A percentile compares a stretch with the other conserved stretches of the same genome.
These are phyloP conservation scores for Cercocebus atys DNA, from an alignment of 2,113 vertebrate genomes.

Conservation along the genomic window DNA sequence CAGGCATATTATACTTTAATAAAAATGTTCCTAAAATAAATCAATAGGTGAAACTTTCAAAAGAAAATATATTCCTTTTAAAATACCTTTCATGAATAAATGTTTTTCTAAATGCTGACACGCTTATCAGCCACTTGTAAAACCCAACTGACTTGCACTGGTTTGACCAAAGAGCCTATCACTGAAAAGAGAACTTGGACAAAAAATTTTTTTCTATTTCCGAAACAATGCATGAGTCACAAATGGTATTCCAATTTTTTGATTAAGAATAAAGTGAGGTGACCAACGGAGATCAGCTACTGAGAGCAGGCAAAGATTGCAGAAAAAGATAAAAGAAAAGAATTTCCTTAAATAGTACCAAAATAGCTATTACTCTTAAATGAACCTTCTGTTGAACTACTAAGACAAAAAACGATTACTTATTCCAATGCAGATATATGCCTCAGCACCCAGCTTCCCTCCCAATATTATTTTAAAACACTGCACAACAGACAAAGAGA, in stretches of 20 bases:
- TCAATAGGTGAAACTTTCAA: background rate
- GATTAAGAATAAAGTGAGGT: background rate
- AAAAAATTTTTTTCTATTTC: constrained; percentile 3
- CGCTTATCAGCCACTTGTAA: background rate
- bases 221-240: background rate
- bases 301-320: background rate
- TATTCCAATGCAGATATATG: constrained; percentile 42
- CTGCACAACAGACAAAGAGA: constrained; percentile 27
- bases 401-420: background rate
- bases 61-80: background rate
- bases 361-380: constrained; percentile 51
- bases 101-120: background rate
- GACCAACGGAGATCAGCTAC: background rate
- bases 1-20: background rate
- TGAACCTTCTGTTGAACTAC: background rate
- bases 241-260: background rate
- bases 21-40: constrained; percentile 39
- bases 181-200: background rate
- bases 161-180: background rate
- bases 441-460: constrained; percentile 35
- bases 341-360: background rate
- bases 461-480: constrained; percentile 49
- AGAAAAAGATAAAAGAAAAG: background rate
- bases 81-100: constrained; percentile 26
- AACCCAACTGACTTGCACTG: background rate